These are phyloP conservation scores for Pteropus rufus DNA, from an alignment of 2,797 vertebrate genomes.

Conservation along the genomic window DNA sequence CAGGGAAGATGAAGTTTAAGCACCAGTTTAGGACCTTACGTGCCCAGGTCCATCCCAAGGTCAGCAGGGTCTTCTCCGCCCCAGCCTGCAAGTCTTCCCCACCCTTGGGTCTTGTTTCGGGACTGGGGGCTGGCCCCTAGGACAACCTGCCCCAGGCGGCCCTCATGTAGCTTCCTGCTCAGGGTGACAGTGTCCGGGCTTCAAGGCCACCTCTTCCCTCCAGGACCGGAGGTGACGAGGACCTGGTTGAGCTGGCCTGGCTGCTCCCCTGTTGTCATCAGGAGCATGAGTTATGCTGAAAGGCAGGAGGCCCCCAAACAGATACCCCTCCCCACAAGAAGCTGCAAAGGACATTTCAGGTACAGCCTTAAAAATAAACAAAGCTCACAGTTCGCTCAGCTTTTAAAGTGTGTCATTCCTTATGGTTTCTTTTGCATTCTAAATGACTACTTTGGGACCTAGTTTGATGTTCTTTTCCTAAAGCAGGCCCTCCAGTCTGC, in stretches of 20 bases:
- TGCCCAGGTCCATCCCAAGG: not conserved
- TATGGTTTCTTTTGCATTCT: not conserved
- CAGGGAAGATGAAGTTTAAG: not conserved
- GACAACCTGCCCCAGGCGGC: not conserved
- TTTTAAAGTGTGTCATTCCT: not conserved
- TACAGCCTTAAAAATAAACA: not conserved
- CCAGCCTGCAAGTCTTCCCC: not conserved
- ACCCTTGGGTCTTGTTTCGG: not conserved
- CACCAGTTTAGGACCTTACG: accelerated
- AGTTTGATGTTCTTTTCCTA: not conserved
- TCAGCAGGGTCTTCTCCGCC: no score
- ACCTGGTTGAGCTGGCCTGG: not conserved
- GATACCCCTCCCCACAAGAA: not conserved
- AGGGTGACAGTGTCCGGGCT: not conserved
- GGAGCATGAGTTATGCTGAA: no score
- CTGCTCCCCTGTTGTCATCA: no score
- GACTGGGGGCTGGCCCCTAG: not conserved
- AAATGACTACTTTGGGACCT: not conserved
- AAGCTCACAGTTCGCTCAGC: not conserved
- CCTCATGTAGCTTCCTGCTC: not conserved
- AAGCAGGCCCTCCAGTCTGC: not conserved
- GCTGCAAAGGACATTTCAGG: not conserved
- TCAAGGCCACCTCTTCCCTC: not conserved
- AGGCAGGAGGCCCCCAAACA: not conserved
- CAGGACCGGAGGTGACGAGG: not conserved